phyloP scores from a whole-genome alignment of 1,140 invertebrate genomes.

The Drosophila sulfurigaster region DNA sequence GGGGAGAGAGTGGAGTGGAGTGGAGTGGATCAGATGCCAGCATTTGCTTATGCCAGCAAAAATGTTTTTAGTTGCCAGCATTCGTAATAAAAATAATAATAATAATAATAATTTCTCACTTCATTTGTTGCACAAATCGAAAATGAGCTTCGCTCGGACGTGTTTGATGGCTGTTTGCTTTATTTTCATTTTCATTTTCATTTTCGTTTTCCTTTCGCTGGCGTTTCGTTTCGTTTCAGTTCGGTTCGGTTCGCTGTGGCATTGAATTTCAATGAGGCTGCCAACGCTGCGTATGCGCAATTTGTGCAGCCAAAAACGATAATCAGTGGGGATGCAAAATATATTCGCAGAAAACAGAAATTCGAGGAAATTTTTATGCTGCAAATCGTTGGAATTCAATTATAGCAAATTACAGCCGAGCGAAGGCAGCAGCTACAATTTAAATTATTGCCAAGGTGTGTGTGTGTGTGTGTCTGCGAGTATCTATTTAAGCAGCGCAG shows the following conservation, averaged over 20 bases:
- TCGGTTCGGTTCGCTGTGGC: constrained; percentile 7
- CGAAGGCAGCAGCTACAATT: constrained; percentile 49
- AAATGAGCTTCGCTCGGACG: constrained; percentile 50
- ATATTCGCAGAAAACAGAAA: not conserved
- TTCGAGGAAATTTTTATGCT: constrained; percentile 41
- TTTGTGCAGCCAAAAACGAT: constrained; percentile 36
- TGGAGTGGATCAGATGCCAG: not conserved
- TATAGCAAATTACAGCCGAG: constrained; percentile 56
- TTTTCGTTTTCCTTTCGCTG: no score
- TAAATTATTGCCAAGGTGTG: constrained; percentile 59
- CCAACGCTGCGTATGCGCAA: constrained; percentile 59
- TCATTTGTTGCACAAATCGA: constrained; percentile 81
- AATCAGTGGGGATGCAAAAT: constrained; percentile 35
- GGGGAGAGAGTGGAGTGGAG: not conserved
- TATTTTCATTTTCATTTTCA: no score
- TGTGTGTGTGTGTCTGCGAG: constrained; percentile 11
- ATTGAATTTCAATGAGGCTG: constrained; percentile 55
- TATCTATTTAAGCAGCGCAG: constrained; percentile 62
- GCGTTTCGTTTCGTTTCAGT: not conserved
- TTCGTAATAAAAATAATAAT: constrained; percentile 71
- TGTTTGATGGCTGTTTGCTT: constrained; percentile 5
- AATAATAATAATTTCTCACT: constrained; percentile 81
- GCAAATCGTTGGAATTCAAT: constrained; percentile 70
- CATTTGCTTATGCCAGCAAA: constrained; percentile 52
- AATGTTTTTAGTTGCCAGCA: constrained; percentile 49